A percentile compares a stretch with the other conserved stretches of the same genome.
Evolutionary conservation across 2,888 invertebrate genomes (phyloP).

Genomic region (Hyalella azteca): DNA sequence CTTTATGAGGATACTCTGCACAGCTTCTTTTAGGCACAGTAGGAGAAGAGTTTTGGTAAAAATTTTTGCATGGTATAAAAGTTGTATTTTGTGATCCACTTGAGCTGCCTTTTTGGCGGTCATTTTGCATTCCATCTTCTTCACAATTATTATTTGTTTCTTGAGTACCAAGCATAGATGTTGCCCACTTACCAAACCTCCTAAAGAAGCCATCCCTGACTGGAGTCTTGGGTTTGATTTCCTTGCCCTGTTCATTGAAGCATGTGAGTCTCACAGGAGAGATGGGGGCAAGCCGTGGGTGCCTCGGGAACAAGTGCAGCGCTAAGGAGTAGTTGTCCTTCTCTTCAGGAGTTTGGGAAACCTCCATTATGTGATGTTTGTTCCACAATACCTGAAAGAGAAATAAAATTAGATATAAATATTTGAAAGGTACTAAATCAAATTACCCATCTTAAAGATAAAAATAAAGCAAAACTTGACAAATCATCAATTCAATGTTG

Average conservation of each 20-base stretch:
- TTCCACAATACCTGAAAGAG: too few species aligned
- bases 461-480: too few species aligned
- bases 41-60: not conserved
- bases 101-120: not conserved
- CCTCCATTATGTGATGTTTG: too few species aligned
- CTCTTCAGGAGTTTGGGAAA: too few species aligned
- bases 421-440: too few species aligned
- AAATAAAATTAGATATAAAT: too few species aligned
- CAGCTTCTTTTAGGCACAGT: not conserved
- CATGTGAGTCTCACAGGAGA: constrained; percentile 1
- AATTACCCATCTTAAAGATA: too few species aligned
- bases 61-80: not conserved
- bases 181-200: constrained; percentile 26
- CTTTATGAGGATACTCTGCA: not conserved
- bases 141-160: not conserved
- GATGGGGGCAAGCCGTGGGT: not conserved
- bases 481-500: too few species aligned
- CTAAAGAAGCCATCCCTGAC: not conserved
- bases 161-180: not conserved
- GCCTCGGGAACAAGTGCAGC: not conserved
- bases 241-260: constrained; percentile 16
- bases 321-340: not conserved
- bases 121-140: not conserved
- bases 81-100: not conserved
- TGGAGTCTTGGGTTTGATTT: not conserved